Conservation (phyloP, 2,888 invertebrate genomes). For the Drosophila prostipennis region DNA sequence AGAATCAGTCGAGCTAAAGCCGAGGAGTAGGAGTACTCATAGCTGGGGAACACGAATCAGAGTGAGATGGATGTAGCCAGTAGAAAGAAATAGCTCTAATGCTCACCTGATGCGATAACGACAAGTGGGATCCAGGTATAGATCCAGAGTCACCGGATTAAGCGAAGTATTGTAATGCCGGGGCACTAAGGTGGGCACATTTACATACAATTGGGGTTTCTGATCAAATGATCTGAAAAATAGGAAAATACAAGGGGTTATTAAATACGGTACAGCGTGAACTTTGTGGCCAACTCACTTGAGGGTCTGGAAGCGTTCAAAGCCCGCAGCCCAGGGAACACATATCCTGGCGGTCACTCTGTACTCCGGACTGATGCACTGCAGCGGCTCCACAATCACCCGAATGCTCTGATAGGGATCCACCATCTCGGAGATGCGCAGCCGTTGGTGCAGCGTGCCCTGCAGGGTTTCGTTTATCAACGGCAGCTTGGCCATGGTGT, state of each 20-base stretch:
- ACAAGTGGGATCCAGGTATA: conserved; percentile 90
- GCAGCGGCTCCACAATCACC: conserved; percentile 86
- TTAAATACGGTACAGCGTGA: background rate
- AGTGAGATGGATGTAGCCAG: background rate
- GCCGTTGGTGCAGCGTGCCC: conserved; percentile 87
- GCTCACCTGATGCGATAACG: conserved; percentile 88
- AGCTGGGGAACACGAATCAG: conserved; percentile 57
- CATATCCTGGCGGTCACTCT: conserved; percentile 87
- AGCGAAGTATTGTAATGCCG: conserved; percentile 82
- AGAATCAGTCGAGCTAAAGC: conserved; percentile 88
- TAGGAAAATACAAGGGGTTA: rapidly evolving
- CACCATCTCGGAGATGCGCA: conserved; percentile 86
- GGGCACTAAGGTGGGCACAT: conserved; percentile 86
- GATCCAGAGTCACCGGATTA: conserved; percentile 85
- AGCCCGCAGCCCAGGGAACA: conserved; percentile 88
- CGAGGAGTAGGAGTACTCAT: conserved; percentile 86
- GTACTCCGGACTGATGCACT: conserved; percentile 61
- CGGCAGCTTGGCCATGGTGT: conserved; percentile 80
- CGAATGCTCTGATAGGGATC: conserved; percentile 87
- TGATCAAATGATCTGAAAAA: conserved; percentile 55
- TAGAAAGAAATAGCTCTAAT: background rate
- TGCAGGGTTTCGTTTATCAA: conserved; percentile 86
- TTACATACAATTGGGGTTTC: conserved; percentile 85
- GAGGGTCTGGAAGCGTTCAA: conserved; percentile 85
- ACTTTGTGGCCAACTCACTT: conserved; percentile 62